phyloP scores from a whole-genome alignment of 2,113 vertebrate genomes.

The Agelaius phoeniceus region DNA sequence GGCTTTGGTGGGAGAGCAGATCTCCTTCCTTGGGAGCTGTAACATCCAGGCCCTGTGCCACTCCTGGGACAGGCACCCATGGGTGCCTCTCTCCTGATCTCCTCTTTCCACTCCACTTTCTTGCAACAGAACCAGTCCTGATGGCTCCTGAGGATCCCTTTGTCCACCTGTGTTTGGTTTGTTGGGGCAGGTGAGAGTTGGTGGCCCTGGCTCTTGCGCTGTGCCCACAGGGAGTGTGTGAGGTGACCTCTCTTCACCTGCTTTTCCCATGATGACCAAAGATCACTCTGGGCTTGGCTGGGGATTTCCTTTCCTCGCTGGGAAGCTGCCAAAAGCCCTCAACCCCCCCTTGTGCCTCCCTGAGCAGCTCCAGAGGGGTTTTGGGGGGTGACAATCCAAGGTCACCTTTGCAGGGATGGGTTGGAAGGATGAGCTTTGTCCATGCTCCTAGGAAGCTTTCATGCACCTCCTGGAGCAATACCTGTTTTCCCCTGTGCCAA shows the following conservation, averaged over 20 bases:
- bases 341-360: not conserved
- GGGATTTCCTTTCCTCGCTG: not conserved
- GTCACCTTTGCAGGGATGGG: not conserved
- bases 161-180: not conserved
- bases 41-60: accelerated
- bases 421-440: not conserved
- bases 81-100: not conserved
- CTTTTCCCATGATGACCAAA: not conserved
- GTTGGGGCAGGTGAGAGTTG: not conserved
- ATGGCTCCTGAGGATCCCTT: not conserved
- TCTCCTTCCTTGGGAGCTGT: not conserved
- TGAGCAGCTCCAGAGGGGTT: accelerated
- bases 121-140: not conserved
- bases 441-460: not conserved
- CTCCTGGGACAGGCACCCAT: not conserved
- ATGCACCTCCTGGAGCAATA: accelerated
- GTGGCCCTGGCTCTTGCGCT: not conserved
- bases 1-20: not conserved
- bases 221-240: accelerated
- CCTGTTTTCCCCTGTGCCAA: not conserved
- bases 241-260: not conserved
- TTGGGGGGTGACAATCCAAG: not conserved
- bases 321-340: not conserved
- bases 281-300: not conserved
- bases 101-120: not conserved